Evolutionary conservation across 2,113 vertebrate genomes (phyloP).

Genomic region (Puffinus mauretanicus): DNA sequence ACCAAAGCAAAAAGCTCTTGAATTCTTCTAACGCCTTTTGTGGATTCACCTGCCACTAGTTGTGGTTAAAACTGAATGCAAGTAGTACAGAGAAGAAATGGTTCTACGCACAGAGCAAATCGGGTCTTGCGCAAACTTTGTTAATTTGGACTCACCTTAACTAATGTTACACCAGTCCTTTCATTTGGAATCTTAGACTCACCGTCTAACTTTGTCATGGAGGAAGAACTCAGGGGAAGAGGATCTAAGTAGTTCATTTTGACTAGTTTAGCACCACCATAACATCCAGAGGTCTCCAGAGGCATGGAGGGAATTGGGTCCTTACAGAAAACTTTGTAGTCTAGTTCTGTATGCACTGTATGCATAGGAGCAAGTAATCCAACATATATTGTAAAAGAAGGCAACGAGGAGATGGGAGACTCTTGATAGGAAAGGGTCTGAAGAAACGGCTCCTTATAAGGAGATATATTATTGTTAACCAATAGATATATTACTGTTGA

Average conservation of each 20-base stretch:
- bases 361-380: background rate
- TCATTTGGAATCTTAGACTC: background rate
- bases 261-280: background rate
- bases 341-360: background rate
- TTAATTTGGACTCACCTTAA: background rate
- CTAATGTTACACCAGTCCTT: background rate
- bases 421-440: background rate
- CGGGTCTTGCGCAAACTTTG: background rate
- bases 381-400: background rate
- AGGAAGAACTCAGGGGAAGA: background rate
- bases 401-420: background rate
- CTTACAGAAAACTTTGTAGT: background rate
- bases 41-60: background rate
- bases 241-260: background rate
- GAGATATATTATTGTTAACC: background rate
- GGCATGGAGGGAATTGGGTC: background rate
- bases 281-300: background rate
- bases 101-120: background rate
- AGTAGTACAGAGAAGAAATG: background rate
- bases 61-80: background rate
- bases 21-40: background rate
- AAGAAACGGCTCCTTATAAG: background rate
- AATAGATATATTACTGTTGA: background rate
- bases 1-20: background rate
- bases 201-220: background rate